Conservation (phyloP, 2,888 invertebrate genomes). For the Drosophila helvetica region DNA sequence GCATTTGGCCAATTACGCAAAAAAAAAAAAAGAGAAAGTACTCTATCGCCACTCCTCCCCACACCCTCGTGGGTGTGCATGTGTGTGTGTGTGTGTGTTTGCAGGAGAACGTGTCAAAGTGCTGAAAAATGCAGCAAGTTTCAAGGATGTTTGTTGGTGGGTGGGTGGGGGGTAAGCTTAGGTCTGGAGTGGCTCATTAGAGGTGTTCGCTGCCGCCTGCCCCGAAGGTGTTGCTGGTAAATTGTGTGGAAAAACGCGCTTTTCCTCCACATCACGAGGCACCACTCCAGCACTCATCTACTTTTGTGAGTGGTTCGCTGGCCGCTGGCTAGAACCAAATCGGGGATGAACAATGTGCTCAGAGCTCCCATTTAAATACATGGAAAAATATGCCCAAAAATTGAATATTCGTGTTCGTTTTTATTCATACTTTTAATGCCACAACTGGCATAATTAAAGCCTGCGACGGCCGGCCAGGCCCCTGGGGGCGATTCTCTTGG, state of each 20-base stretch:
- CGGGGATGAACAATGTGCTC: slow-evolving; percentile 1
- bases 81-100: slow-evolving; percentile 33
- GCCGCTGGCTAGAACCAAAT: slow-evolving; percentile 15
- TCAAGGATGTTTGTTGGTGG: slow-evolving; percentile 14
- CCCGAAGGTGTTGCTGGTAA: slow-evolving; percentile 61
- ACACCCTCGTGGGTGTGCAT: too few relatives aligned
- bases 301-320: slow-evolving; percentile 8
- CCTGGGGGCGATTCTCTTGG: slow-evolving; percentile 49
- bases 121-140: slow-evolving; percentile 64
- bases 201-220: slow-evolving; percentile 45
- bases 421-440: slow-evolving; percentile 23
- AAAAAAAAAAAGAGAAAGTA: slow-evolving; percentile 47
- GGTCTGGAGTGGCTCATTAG: slow-evolving; percentile 70
- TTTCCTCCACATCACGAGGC: slow-evolving; percentile 11
- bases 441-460: slow-evolving; percentile 77
- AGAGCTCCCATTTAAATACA: slow-evolving; percentile 25
- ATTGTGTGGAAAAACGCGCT: slow-evolving; percentile 65
- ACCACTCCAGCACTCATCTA: slow-evolving; percentile 16
- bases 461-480: slow-evolving; percentile 39
- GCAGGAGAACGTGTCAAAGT: slow-evolving; percentile 76
- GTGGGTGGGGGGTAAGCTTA: neutral
- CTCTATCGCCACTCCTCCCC: slow-evolving; percentile 11
- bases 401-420: slow-evolving; percentile 14
- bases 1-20: slow-evolving; percentile 76
- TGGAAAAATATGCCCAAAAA: slow-evolving; percentile 12